phyloP scores from a whole-genome alignment of 2,113 vertebrate genomes.

The Sclerurus mexicanus region DNA sequence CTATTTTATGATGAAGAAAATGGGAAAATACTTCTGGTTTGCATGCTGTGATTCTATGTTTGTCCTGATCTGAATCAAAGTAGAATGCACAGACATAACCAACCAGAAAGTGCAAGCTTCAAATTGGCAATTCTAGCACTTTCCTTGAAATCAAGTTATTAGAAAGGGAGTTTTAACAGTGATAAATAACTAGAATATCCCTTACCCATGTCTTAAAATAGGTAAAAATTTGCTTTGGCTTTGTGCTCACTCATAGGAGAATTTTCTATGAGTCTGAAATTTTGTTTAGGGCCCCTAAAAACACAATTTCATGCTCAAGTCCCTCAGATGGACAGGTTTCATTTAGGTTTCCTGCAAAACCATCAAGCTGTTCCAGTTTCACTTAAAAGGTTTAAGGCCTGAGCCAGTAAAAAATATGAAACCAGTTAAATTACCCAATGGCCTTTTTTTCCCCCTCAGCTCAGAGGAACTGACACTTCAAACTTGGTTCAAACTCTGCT shows the following conservation, averaged over 20 bases:
- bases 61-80: not conserved
- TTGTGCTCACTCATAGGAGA: not conserved
- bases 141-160: not conserved
- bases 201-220: not conserved
- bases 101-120: not conserved
- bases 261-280: not conserved
- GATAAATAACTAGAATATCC: not conserved
- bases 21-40: no score
- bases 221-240: not conserved
- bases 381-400: constrained; percentile 48
- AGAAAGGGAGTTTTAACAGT: no score
- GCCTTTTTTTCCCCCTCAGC: not conserved
- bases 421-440: not conserved
- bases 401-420: not conserved
- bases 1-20: not conserved
- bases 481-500: not conserved
- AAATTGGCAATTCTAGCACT: not conserved
- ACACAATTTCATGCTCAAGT: not conserved
- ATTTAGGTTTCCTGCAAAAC: not conserved
- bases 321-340: not conserved
- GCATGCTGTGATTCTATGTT: no score
- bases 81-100: not conserved
- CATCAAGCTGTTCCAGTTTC: constrained; percentile 25
- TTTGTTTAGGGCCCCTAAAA: not conserved
- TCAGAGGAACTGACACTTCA: not conserved